Percentiles rank a stretch among this genome's conserved stretches.
phyloP scores from a whole-genome alignment of 2,888 invertebrate species.

The Balanococcus diminutus region DNA sequence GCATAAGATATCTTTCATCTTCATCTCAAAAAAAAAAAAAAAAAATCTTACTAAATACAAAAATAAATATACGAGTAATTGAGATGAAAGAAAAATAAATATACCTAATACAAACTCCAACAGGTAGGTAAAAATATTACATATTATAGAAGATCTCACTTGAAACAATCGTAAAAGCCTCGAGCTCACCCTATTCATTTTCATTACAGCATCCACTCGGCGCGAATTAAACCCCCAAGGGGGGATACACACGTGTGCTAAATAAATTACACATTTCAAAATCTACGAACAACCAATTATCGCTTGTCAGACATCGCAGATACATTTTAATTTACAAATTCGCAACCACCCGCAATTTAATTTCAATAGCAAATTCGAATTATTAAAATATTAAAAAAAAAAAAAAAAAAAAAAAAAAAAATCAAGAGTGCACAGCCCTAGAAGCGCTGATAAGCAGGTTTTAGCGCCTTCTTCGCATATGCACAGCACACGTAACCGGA shows the following conservation, averaged over 20 bases:
- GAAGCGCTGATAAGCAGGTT: conserved; percentile 13
- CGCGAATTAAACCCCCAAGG: background rate
- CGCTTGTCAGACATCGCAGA: background rate
- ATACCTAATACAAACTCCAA: too few relatives aligned
- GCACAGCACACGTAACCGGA: background rate
- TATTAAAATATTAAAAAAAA: background rate
- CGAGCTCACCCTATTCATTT: background rate
- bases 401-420: background rate
- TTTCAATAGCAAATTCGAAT: background rate
- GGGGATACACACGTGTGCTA: background rate
- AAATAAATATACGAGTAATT: too few relatives aligned
- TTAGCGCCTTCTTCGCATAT: background rate
- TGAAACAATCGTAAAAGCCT: background rate
- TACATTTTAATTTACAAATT: background rate
- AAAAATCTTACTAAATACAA: too few relatives aligned
- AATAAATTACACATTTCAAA: background rate
- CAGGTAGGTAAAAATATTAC: too few relatives aligned
- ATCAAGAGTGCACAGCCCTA: conserved; percentile 1
- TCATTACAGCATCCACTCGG: background rate
- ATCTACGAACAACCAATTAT: background rate
- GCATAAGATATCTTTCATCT: background rate
- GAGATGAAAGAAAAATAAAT: too few relatives aligned
- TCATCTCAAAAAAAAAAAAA: background rate
- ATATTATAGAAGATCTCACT: too few relatives aligned
- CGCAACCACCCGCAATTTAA: background rate